These are phyloP conservation scores for Lagopus muta DNA, from an alignment of 2,113 vertebrate genomes.

Conservation along the genomic window DNA sequence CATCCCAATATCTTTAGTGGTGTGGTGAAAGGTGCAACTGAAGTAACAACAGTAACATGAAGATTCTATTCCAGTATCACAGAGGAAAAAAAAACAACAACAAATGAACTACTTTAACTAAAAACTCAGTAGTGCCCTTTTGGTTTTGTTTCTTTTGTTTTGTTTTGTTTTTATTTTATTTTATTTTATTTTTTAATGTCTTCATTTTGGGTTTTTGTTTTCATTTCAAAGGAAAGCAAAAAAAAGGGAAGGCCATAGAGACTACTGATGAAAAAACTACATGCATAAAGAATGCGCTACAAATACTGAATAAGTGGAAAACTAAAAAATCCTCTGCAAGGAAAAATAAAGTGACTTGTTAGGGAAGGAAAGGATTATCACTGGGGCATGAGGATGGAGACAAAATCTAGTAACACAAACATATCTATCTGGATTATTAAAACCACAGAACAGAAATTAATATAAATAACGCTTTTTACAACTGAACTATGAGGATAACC, in stretches of 20 bases:
- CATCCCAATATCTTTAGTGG: background rate
- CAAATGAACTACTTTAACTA: background rate
- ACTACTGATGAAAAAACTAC: slow-evolving; percentile 57
- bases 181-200: background rate
- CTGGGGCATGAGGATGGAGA: background rate
- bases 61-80: background rate
- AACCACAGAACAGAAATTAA: slow-evolving; percentile 64
- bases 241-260: slow-evolving; percentile 34
- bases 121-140: background rate
- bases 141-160: background rate
- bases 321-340: slow-evolving; percentile 42
- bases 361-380: slow-evolving; percentile 21
- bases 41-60: background rate
- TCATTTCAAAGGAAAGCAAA: slow-evolving; percentile 44
- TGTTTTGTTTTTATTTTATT: background rate
- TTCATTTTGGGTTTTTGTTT: slow-evolving; percentile 79
- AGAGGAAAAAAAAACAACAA: background rate
- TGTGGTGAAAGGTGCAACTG: background rate
- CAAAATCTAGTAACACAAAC: slow-evolving; percentile 35
- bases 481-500: slow-evolving; percentile 60
- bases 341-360: slow-evolving; percentile 50
- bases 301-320: slow-evolving; percentile 45
- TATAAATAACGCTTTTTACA: slow-evolving; percentile 54
- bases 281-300: slow-evolving; percentile 55
- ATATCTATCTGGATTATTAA: slow-evolving; percentile 44